phyloP scores from a whole-genome alignment of 2,797 vertebrate species.

The Paedocypris micromegethes region DNA sequence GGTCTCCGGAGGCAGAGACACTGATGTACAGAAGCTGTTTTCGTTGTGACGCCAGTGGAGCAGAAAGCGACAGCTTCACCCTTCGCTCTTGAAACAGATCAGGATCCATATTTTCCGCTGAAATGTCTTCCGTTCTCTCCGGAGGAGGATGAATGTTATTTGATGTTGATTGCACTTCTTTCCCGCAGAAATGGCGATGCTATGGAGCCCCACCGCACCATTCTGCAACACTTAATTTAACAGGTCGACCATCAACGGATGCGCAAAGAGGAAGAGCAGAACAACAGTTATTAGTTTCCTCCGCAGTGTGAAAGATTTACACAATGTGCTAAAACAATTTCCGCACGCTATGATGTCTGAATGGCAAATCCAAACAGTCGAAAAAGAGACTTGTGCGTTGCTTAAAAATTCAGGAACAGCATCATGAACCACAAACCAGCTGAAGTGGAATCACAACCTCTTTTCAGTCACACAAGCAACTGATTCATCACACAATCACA shows the following conservation, averaged over 20 bases:
- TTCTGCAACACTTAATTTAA: conserved; percentile 51
- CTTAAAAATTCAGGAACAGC: no score
- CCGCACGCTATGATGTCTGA: background rate
- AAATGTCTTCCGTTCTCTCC: background rate
- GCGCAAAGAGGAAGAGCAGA: conserved; percentile 33
- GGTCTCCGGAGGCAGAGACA: background rate
- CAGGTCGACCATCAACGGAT: conserved; percentile 12
- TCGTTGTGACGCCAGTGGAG: no score
- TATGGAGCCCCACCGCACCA: conserved; percentile 19
- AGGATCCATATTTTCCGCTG: no score
- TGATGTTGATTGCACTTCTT: conserved; percentile 51
- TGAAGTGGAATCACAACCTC: no score
- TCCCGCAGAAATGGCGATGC: conserved; percentile 27
- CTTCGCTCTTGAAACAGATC: no score
- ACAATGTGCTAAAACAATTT: background rate
- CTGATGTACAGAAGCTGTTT: no score
- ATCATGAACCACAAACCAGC: no score
- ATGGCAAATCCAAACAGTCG: no score
- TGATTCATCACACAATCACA: no score
- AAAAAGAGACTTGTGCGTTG: no score
- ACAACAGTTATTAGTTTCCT: conserved; percentile 56
- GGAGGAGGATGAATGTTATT: conserved; percentile 26
- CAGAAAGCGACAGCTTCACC: no score
- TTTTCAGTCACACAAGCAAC: no score
- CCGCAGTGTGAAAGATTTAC: conserved; percentile 34